Percentiles rank a stretch among this genome's conserved stretches.
Conservation (phyloP, 1,140 invertebrate species). For the Wiebesia pumilae region DNA sequence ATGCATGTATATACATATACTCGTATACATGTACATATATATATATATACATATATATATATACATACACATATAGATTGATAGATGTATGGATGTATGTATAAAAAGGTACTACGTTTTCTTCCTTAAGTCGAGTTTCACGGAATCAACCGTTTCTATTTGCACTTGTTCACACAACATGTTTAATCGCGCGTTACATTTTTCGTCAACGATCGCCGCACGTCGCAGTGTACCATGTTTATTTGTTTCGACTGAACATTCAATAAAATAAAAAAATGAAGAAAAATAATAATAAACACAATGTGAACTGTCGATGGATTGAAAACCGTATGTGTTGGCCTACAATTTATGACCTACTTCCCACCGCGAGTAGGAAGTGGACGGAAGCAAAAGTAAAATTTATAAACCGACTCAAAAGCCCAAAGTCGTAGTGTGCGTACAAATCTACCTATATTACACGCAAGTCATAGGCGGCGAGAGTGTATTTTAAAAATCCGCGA, state of each 20-base stretch:
- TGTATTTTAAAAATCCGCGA: conserved; percentile 21
- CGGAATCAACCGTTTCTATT: conserved; percentile 7
- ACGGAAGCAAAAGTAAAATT: conserved; percentile 47
- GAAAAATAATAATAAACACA: conserved; percentile 33
- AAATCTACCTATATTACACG: conserved; percentile 47
- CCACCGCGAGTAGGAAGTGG: conserved; percentile 20
- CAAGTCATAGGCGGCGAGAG: conserved; percentile 24
- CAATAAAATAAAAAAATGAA: not conserved
- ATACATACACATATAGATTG: not conserved
- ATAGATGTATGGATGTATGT: conserved; percentile 32
- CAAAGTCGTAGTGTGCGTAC: conserved; percentile 30
- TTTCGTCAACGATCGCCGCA: conserved; percentile 29
- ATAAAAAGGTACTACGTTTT: not conserved
- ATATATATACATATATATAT: not conserved
- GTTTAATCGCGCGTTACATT: conserved; percentile 21
- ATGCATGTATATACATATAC: not conserved
- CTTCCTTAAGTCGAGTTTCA: not conserved
- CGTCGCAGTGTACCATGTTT: conserved; percentile 4
- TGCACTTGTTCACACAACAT: conserved; percentile 18
- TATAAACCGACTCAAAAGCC: conserved; percentile 34
- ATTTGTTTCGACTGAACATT: not conserved
- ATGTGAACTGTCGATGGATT: conserved; percentile 40
- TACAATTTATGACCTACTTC: conserved; percentile 42
- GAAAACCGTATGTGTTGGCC: conserved; percentile 42
- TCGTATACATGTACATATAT: not conserved